Evolutionary conservation across 1,140 invertebrate species (phyloP), one percentile per base, ranked within the genome.

Genomic region (Cydia strobilella): DNA sequence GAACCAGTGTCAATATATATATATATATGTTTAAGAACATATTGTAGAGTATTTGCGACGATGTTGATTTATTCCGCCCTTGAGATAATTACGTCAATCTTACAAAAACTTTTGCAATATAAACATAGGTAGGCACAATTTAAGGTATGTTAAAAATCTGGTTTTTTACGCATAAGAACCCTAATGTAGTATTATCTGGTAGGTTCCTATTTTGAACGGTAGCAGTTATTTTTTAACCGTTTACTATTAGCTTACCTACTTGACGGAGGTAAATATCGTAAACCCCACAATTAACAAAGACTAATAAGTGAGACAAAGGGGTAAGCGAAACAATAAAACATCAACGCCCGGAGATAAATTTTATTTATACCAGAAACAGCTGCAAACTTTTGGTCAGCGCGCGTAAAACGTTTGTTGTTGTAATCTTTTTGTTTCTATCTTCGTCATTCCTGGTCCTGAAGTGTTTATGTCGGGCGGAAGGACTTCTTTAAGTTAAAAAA

Each of bases 311-410:
- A 86, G 82, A 89, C 89, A 86, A 90, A 85, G 81, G 79, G 79
- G 69, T 69, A 54, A 82, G 76, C 75, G 74, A 79, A 89, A 91
- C 88, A 91, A 90, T 90, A 90, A 90, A 91, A 87, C 85, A 84
- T 86, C 82, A 86, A 86, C 88, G 87, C 90, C 84, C 89, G 85
- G 89, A 87, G 84, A 89, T 90, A 91, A 91, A 90, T 82, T 89
- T 87, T 91, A 92, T 92, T 92, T 91, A 91, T 92, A 91, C 84
- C 72, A 73, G 66, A 73, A 90, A 90, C 90, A 92, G 90, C 90
- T 92, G 90, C 90, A 90, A 92, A 91, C 90, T 89, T 91, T 90
- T 92, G 90, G 89, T 92, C 89, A 90, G 88, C 86, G 80, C 83
- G 82, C 76, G 84, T 76, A 85, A 87, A 84, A 86, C 48, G 88